Evolutionary conservation across 2,797 vertebrate genomes (phyloP).

Genomic region (Enteromius fasciolatus): DNA sequence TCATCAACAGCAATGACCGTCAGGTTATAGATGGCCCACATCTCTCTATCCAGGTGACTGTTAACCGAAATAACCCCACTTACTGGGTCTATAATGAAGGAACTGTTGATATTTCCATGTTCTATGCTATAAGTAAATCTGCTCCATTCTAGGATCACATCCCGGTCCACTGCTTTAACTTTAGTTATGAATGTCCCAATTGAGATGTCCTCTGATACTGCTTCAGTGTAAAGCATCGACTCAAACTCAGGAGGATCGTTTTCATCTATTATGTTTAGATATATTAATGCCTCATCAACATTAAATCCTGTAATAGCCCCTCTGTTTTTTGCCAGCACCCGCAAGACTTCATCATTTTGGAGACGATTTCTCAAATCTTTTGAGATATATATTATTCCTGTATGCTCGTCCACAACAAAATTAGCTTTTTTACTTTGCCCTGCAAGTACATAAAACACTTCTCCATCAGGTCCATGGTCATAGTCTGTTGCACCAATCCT

Average conservation of each 20-base stretch:
- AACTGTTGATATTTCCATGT: conserved; percentile 72
- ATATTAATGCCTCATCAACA: conserved; percentile 73
- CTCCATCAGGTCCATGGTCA: conserved; percentile 75
- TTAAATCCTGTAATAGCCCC: conserved; percentile 75
- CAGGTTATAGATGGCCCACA: conserved; percentile 76
- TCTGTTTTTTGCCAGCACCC: conserved; percentile 77
- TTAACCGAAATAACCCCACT: conserved; percentile 74
- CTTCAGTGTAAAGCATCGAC: conserved; percentile 58
- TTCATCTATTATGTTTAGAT: conserved; percentile 72
- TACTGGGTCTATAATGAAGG: conserved; percentile 73
- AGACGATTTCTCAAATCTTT: conserved; percentile 71
- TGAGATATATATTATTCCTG: conserved; percentile 74
- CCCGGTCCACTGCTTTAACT: conserved; percentile 74
- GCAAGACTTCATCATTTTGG: conserved; percentile 67
- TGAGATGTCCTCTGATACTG: conserved; percentile 70
- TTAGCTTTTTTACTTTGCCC: conserved; percentile 71
- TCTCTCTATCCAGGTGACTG: conserved; percentile 76
- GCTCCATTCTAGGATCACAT: conserved; percentile 73
- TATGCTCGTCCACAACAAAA: conserved; percentile 69
- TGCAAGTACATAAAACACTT: conserved; percentile 75
- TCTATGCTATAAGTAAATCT: conserved; percentile 72
- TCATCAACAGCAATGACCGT: conserved; percentile 75
- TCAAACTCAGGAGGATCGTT: conserved; percentile 76
- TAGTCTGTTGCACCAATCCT: conserved; percentile 73
- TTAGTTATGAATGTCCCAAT: conserved; percentile 67